Evolutionary conservation across 2,888 invertebrate species (phyloP), one percentile per base, ranked within the genome.

Genomic region (Drosophila paramelanica): DNA sequence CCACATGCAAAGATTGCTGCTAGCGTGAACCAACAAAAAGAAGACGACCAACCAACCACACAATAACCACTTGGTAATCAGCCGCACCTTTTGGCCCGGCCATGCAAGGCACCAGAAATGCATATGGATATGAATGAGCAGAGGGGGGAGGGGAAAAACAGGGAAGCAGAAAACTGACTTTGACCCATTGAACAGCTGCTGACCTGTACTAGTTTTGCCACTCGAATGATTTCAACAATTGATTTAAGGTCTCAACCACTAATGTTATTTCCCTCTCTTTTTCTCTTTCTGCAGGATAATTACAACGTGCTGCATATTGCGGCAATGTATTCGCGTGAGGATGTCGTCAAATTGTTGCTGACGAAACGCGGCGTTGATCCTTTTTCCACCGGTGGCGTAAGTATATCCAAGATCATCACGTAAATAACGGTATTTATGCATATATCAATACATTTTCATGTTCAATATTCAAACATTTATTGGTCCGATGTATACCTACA

Each of bases 281-380:
- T 6, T 11, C 11, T 2, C 5, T 1, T 20, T 41, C 17, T 42
- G 25, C 94, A 99, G 99, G 99, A 99, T 93, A 98, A 98, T 92
- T 96, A 97, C 93, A 98, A 98, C 93, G 97, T 96, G 36, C 94
- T 98, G 57, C 99, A 99, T 93, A 96, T 98, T 92, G 97, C 98
- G 13, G 97, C 98, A 25, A 97, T 97, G 96, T 96, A 97, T 93
- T 97, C 98, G 58, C 94, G 98, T 84, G 99, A 99, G 92, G 98
- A 99, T 92, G 97, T 98, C 90, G 96, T 99, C 90, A 97, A 98
- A 90, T 93, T 97, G 55, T 94, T 99, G 47, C 93, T 99, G 59
- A 95, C 96, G 58, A 97, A 97, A 92, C 95, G 96, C 92, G 97
- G 97, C 41, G 97, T 98, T 10, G 98, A 99, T 93, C 96, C 98